Evolutionary conservation across 2,113 vertebrate genomes (phyloP), one percentile per base, ranked within the genome.

Genomic region (Dicentrarchus labrax): DNA sequence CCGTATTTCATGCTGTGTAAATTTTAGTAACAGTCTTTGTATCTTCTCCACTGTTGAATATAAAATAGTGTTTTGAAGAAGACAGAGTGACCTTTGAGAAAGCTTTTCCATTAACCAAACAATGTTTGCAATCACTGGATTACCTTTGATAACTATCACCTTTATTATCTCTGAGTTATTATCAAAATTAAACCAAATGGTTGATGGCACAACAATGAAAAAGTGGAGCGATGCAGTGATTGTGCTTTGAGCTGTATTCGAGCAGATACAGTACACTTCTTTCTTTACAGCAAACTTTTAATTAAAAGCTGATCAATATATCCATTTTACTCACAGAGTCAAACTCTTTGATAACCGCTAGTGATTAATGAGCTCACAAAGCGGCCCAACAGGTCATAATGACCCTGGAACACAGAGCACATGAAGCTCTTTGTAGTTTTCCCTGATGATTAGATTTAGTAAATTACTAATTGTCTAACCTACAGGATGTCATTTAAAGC

Each of bases 401-500:
- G 47, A 53, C 19, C 41, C 9, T 41, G 50, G 6, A 24, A 36
- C 41, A 39, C 30, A 84, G 41, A 69, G n/a, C 47, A 66, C 16
- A 79, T 51, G 48, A 75, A 70, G 48, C 57, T 70, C 36, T 79
- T 51, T 76, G 51, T 59, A 56, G 64, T 51, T 65, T 75, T 66
- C 21, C 0, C 0, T 13, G 16, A 10, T 84, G 30, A 79, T 83
- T 68, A 21, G 51, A 77, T 86, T 82, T 56, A 43, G 22, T 38
- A 36, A 60, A 64, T 0, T 53, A 72, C 10, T 78, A 60, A 66
- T 71, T 76, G 9, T 15, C 50, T 72, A 51, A 74, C 4, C 24
- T 50, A 8, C 3, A 45, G 51, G 51, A 43, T 76, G 62, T 54
- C 7, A 61, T 48, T 60, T 43, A 66, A 74, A 19, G 11, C 22